Base-by-base conservation (phyloP, 2,113 vertebrate genomes). In the Lepisosteus osseus region DNA sequence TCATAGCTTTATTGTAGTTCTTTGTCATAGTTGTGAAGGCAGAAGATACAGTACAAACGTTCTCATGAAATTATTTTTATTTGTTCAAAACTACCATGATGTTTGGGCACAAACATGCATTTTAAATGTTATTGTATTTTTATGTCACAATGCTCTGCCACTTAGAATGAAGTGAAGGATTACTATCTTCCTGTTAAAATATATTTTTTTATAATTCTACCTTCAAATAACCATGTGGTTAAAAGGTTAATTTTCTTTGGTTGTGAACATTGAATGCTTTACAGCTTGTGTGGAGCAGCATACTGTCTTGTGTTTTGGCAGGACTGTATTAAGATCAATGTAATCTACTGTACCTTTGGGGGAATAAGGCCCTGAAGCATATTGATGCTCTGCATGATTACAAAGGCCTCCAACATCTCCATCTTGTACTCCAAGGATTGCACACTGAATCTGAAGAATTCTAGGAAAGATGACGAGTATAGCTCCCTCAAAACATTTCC, bases 361-460 rank as follows among this genome's bases (percentile, higher is more conserved):
- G 92, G 94, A 65, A 99, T 94, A 74, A 99, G 94, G 4, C 97
- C 97, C 70, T 96, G 94, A 9, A 99, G 90, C 92, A 99, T 92
- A 79, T 92, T 92, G 79, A 95, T 94, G 82, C 95, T 92, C 77
- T 99, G 97, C 84, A 84, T 91, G 80, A 99, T 92, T 55, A 98
- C 90, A 81, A 97, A 99, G 68, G 94, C 94, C 80, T 99, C 97
- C 40, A 98, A 15, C 86, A 95, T 86, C 66, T 98, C 95, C 77
- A 91, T 97, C 84, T 96, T 97, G 70, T 80, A 88, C 54, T 95
- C 94, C 61, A 99, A 78, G 57, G 88, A 91, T 79, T 96, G 97
- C 69, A 90, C 11, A 42, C 93, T 93, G 85, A 95, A 97, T 65
- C 57, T 77, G 61, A 94, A 93, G 51, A 99, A 84, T 8, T 94